A percentile compares a stretch with the other conserved stretches of the same genome.
Evolutionary conservation across 2,888 invertebrate species (phyloP).

Genomic region (Uloborus plumipes): DNA sequence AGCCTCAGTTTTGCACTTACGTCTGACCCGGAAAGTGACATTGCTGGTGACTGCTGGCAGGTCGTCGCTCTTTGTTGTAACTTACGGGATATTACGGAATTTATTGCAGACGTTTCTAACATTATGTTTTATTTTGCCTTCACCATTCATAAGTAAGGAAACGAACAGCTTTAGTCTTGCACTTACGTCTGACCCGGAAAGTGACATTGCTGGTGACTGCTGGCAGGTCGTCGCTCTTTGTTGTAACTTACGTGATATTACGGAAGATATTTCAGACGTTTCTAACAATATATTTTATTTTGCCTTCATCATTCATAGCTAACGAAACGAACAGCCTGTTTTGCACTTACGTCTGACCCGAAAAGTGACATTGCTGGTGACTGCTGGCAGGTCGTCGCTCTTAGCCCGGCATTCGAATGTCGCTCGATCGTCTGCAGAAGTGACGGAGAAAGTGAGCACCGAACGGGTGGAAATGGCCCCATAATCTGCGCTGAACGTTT

Average conservation of each 20-base stretch:
- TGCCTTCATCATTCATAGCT: constrained; percentile 72
- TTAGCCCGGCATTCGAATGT: constrained; percentile 93
- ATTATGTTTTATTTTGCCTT: too few species aligned
- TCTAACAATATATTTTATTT: too few species aligned
- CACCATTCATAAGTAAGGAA: too few species aligned
- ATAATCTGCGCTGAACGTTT: constrained; percentile 75
- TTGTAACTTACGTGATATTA: too few species aligned
- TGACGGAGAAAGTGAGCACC: constrained; percentile 62
- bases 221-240: constrained; percentile 84
- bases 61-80: constrained; percentile 85
- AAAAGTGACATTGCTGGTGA: constrained; percentile 86
- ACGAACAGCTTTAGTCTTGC: too few species aligned
- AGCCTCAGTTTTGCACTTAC: too few species aligned
- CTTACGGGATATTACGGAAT: too few species aligned
- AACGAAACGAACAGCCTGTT: too few species aligned
- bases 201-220: constrained; percentile 89
- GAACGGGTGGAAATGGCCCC: constrained; percentile 84
- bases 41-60: constrained; percentile 88
- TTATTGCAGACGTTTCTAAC: too few species aligned
- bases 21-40: constrained; percentile 80
- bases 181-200: constrained; percentile 76
- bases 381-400: constrained; percentile 85
- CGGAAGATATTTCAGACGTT: too few species aligned
- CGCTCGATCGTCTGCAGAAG: constrained; percentile 83
- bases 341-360: constrained; percentile 75